phyloP scores from a whole-genome alignment of 2,113 vertebrate genomes.

The Falcunculus frontatus region DNA sequence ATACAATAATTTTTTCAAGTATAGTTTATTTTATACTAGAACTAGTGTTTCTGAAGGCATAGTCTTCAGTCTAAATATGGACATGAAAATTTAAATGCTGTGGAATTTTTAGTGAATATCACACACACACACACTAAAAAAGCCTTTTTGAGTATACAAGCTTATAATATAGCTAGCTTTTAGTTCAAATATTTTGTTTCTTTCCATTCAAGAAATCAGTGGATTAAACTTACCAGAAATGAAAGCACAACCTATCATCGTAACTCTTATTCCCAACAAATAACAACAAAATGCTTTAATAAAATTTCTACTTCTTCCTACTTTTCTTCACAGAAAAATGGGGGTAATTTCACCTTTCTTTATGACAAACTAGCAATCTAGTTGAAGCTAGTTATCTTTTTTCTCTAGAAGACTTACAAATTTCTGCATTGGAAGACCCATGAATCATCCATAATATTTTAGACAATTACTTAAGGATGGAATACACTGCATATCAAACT shows the following conservation, averaged over 20 bases:
- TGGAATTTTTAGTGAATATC: neutral
- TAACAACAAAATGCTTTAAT: neutral
- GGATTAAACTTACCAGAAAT: neutral
- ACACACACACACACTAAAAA: neutral
- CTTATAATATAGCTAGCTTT: neutral
- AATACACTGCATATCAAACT: neutral
- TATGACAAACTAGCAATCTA: neutral
- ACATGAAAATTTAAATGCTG: neutral
- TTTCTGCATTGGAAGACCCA: neutral
- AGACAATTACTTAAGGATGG: neutral
- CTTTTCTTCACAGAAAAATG: neutral
- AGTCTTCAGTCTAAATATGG: neutral
- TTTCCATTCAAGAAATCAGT: neutral
- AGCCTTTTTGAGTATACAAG: neutral
- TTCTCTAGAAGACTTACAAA: neutral
- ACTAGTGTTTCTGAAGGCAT: neutral
- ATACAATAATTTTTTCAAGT: neutral
- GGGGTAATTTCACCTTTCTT: neutral
- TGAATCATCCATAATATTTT: neutral
- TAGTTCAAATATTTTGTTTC: neutral
- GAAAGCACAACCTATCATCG: neutral
- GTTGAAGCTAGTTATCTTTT: neutral
- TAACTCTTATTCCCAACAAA: neutral
- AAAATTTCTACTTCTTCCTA: neutral
- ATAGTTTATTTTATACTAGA: neutral